Evolutionary conservation across 2,888 invertebrate genomes (phyloP), one percentile per base, ranked within the genome.

Genomic region (Carabus problematicus): DNA sequence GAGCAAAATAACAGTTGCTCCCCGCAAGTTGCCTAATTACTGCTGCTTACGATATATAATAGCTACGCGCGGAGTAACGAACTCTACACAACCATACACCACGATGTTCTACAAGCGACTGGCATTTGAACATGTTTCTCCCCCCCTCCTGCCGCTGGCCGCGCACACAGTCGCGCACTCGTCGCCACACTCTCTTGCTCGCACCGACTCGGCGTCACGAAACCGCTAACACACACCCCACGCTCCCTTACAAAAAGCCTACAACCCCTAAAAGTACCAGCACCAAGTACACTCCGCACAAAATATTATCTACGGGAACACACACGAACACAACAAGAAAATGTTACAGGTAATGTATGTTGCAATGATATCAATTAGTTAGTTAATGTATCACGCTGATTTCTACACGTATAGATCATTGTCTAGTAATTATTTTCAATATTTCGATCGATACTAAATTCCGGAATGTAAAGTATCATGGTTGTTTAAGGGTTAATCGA

Each of bases 171-270:
- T 75, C 73, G 71, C 73, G 71, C 70, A 63, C 61, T 68, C 72
- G 70, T 71, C 72, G 64, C 18, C 72, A 49, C 70, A 69, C 73
- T 64, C 71, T 12, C 59, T 59, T 14, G 41, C 19, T 14, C 41
- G 59, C 59, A 59, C 16, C 73, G 70, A 74, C 72, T 75, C 75
- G 74, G 75, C 72, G 68, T 71, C 73, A 72, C 73, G 72, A 77
- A 81, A 81, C 81, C 82, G 78, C 81, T 80, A 80, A 80, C 80
- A 81, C 78, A 77, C 75, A 79, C 79, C 79, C 77, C 79, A 76
- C 78, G 76, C 79, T 74, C 76, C 77, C 76, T 77, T 78, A 80
- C 79, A 79, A 79, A 81, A 80, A 80, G 79, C 79, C 78, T 78
- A 79, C 79, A 78, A 78, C 80, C 80, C 80, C 79, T 79, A 78